phyloP scores from a whole-genome alignment of 2,113 vertebrate species.

The Engystomops pustulosus region DNA sequence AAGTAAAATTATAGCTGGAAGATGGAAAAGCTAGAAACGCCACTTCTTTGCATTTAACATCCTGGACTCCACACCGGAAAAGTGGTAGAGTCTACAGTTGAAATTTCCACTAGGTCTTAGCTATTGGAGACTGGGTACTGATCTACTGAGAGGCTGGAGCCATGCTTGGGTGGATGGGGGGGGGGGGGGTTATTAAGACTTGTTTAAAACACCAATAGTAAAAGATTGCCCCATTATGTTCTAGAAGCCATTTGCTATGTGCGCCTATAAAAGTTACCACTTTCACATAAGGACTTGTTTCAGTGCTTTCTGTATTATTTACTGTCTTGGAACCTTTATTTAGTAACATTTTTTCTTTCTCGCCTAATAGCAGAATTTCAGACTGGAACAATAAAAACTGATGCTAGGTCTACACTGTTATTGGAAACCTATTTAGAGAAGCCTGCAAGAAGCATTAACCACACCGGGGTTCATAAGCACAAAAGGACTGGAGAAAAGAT shows the following conservation, averaged over 20 bases:
- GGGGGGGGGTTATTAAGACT: no score
- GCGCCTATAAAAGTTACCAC: not conserved
- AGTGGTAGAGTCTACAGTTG: no score
- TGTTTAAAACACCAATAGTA: no score
- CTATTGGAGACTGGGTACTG: no score
- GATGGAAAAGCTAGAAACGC: not conserved
- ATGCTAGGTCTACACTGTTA: not conserved
- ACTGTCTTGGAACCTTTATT: not conserved
- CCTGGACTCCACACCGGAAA: no score
- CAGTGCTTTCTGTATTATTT: not conserved
- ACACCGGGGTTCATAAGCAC: conserved; percentile 7
- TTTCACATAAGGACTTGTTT: not conserved
- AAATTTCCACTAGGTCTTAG: no score
- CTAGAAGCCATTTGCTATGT: not conserved
- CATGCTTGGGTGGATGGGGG: no score
- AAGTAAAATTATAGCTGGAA: not conserved
- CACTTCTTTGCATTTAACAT: not conserved
- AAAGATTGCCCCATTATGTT: not conserved
- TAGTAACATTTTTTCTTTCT: not conserved
- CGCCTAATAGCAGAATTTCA: not conserved
- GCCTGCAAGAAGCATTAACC: conserved; percentile 10
- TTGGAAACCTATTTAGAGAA: conserved; percentile 27
- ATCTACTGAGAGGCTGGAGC: no score
- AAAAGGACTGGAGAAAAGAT: conserved; percentile 22
- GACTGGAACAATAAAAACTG: not conserved